phyloP scores from a whole-genome alignment of 2,888 invertebrate species.

The Agrotis segetum region DNA sequence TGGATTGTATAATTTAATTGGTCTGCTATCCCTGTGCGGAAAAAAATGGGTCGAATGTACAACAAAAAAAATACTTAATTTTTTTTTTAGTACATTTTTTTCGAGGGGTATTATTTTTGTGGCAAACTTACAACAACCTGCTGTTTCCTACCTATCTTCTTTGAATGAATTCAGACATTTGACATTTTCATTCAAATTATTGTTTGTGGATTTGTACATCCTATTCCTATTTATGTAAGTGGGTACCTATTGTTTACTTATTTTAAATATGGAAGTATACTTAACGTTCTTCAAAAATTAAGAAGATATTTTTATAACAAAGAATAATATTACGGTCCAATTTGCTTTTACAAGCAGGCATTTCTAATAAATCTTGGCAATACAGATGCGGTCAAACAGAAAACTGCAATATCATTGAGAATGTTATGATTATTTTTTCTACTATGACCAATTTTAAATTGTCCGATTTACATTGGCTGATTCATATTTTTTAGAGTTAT shows the following conservation, averaged over 20 bases:
- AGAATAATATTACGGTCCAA: conserved; percentile 18
- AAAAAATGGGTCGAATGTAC: too few species aligned
- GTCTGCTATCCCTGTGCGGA: too few species aligned
- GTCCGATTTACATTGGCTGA: conserved; percentile 28
- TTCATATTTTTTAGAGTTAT: conserved; percentile 18
- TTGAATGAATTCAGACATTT: neutral
- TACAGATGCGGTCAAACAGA: conserved; percentile 29
- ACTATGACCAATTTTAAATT: conserved; percentile 4
- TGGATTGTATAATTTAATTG: too few species aligned
- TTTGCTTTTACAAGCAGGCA: conserved; percentile 21
- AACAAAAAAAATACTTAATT: too few species aligned
- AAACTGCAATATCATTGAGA: conserved; percentile 42
- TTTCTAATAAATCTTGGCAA: conserved; percentile 37
- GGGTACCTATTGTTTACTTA: conserved; percentile 1
- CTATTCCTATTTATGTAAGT: conserved; percentile 12
- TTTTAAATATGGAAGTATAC: neutral
- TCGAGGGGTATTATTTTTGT: too few species aligned
- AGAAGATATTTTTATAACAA: conserved; percentile 15
- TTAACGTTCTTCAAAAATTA: conserved; percentile 4
- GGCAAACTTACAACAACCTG: too few species aligned
- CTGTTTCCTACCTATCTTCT: neutral
- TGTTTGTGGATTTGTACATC: conserved; percentile 8
- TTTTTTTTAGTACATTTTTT: too few species aligned
- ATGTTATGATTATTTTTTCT: conserved; percentile 15
- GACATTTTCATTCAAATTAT: neutral